Conservation (phyloP, 2,113 vertebrate genomes). For the Nymphicus hollandicus region DNA sequence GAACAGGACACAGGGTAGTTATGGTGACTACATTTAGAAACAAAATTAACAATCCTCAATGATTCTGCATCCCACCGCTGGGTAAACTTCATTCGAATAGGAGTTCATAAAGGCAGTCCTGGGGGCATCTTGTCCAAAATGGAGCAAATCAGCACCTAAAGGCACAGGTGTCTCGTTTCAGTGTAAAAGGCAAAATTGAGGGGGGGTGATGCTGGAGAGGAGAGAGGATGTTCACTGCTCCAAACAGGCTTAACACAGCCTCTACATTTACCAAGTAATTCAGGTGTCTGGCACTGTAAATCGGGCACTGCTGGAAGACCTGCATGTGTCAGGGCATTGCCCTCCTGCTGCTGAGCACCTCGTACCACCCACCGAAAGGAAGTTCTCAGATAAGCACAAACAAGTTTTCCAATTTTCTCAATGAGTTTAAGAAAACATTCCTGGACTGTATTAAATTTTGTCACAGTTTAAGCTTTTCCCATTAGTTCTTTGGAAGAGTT, state of each 20-base stretch:
- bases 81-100: neutral
- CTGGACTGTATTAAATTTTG: neutral
- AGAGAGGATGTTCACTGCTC: neutral
- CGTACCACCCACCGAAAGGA: rapidly evolving
- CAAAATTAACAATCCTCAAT: rapidly evolving
- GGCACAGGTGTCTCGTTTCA: neutral
- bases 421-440: neutral
- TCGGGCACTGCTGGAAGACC: neutral
- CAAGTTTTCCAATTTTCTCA: neutral
- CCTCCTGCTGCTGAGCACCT: neutral
- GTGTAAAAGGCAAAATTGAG: neutral
- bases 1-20: neutral
- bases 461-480: neutral
- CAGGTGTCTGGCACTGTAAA: neutral
- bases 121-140: neutral
- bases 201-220: neutral
- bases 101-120: neutral
- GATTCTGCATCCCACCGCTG: neutral
- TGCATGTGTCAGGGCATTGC: neutral
- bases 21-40: neutral
- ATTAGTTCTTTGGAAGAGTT: neutral
- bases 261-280: neutral
- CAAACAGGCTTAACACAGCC: neutral
- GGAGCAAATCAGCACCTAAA: neutral
- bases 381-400: neutral